Percentiles rank a stretch among this genome's conserved stretches.
These are phyloP conservation scores for Megalonaias nervosa DNA, from an alignment of 1,140 invertebrate species.

Conservation along the genomic window DNA sequence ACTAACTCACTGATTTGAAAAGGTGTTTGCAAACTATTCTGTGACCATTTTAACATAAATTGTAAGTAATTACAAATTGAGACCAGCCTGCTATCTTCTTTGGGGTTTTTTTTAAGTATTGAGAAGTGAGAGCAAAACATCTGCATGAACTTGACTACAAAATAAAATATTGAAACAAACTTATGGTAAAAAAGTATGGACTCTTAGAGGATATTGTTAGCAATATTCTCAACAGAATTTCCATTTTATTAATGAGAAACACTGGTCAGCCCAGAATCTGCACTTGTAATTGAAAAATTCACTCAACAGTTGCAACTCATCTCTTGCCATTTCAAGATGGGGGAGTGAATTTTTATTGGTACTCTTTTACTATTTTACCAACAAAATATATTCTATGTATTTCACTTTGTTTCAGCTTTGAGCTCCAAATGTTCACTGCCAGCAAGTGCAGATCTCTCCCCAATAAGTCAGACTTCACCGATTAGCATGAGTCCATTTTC, in stretches of 20 bases:
- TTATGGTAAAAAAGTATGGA: not conserved
- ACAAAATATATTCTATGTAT: not conserved
- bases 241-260: not conserved
- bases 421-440: slow-evolving; percentile 60
- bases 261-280: not conserved
- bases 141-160: too few relatives aligned
- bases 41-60: too few relatives aligned
- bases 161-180: too few relatives aligned
- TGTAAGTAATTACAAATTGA: too few relatives aligned
- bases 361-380: not conserved
- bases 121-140: too few relatives aligned
- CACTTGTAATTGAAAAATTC: not conserved
- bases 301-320: too few relatives aligned
- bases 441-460: slow-evolving; percentile 66
- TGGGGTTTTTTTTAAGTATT: too few relatives aligned
- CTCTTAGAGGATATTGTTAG: not conserved
- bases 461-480: slow-evolving; percentile 69
- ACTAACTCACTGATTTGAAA: too few relatives aligned
- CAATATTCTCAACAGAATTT: not conserved
- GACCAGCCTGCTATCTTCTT: too few relatives aligned
- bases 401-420: slow-evolving; percentile 38
- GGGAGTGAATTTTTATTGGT: not conserved
- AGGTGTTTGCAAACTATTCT: too few relatives aligned
- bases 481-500: slow-evolving; percentile 68
- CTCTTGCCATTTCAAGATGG: not conserved